These are phyloP conservation scores for Petrocephalus microphthalmus DNA, from an alignment of 2,113 vertebrate genomes.

Conservation along the genomic window DNA sequence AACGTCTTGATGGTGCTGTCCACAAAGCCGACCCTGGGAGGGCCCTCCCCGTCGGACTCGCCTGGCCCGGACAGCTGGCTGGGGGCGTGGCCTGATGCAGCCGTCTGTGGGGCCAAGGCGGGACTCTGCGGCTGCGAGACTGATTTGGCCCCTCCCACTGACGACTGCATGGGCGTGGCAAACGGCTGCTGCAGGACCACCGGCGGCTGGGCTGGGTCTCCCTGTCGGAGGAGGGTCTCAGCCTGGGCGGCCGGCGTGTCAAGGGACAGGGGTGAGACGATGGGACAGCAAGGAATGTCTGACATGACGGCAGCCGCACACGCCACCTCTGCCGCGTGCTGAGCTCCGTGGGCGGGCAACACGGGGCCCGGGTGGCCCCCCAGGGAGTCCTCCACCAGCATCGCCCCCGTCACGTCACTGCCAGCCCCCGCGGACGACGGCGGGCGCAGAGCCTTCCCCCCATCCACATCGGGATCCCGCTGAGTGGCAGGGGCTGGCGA, in stretches of 20 bases:
- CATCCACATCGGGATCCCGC: not conserved
- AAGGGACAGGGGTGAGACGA: slow-evolving; percentile 55
- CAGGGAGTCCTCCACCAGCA: slow-evolving; percentile 41
- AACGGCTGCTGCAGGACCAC: slow-evolving; percentile 67
- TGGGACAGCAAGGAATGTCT: slow-evolving; percentile 61
- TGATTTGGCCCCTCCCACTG: slow-evolving; percentile 49
- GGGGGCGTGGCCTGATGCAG: slow-evolving; percentile 30
- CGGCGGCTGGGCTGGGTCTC: slow-evolving; percentile 47
- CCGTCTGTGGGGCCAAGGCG: slow-evolving; percentile 29
- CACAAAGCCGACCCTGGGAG: slow-evolving; percentile 79
- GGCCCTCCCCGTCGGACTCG: slow-evolving; percentile 83
- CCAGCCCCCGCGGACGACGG: not conserved
- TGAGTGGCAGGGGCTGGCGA: not conserved
- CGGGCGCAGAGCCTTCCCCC: not conserved
- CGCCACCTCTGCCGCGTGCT: slow-evolving; percentile 38
- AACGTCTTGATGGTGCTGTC: slow-evolving; percentile 94
- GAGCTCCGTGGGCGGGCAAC: slow-evolving; percentile 46
- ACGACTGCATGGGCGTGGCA: slow-evolving; percentile 39
- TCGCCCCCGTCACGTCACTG: not conserved
- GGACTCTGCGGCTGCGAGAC: slow-evolving; percentile 73
- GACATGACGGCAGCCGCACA: slow-evolving; percentile 50
- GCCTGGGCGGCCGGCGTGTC: slow-evolving; percentile 53
- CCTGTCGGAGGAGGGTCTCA: slow-evolving; percentile 36
- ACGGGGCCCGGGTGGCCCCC: slow-evolving; percentile 30
- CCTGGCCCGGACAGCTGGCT: slow-evolving; percentile 52